phyloP scores from a whole-genome alignment of 2,113 vertebrate species.

The Macroglossus sobrinus region DNA sequence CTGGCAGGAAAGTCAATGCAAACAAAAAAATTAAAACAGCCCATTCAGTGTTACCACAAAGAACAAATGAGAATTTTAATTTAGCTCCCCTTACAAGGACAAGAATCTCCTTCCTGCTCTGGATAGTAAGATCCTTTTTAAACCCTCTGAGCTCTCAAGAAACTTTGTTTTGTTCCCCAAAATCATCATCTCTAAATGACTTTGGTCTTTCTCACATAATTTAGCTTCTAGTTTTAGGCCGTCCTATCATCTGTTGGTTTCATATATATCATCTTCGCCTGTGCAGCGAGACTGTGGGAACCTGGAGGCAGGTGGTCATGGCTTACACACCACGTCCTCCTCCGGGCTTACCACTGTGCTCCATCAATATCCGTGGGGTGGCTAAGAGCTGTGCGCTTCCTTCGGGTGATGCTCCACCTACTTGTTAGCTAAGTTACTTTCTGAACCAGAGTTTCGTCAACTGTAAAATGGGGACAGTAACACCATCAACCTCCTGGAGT shows the following conservation, averaged over 20 bases:
- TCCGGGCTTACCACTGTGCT: background rate
- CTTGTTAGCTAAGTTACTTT: background rate
- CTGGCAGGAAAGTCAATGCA: background rate
- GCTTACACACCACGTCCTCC: fast-evolving
- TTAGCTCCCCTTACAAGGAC: background rate
- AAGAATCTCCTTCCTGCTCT: background rate
- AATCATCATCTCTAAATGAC: background rate
- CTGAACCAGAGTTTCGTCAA: background rate
- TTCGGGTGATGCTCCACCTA: background rate
- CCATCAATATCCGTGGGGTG: fast-evolving
- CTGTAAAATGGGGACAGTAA: background rate
- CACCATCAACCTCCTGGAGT: background rate
- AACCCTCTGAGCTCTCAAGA: background rate
- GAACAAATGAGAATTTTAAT: background rate
- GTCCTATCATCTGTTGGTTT: background rate
- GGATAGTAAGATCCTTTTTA: background rate
- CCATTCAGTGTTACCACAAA: background rate
- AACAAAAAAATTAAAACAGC: background rate
- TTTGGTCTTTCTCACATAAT: background rate
- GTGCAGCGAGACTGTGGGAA: too few relatives aligned
- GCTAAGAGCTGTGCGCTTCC: background rate
- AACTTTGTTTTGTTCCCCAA: background rate
- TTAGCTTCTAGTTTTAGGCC: background rate
- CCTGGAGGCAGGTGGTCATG: background rate
- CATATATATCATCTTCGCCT: fast-evolving